Conservation (phyloP, 2,888 invertebrate species). For the Dysmachus trigonus region DNA sequence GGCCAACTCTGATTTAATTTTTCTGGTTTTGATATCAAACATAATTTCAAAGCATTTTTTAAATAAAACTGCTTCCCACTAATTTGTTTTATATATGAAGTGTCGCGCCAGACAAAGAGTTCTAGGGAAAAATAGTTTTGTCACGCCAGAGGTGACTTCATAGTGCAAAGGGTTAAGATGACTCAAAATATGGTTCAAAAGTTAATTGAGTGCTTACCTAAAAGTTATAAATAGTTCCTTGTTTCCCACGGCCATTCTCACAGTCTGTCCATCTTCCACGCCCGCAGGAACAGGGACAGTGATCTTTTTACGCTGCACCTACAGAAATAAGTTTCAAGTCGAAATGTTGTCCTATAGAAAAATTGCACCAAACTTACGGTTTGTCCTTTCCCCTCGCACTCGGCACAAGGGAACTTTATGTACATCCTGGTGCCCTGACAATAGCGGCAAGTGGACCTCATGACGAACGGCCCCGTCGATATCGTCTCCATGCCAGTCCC, state of each 20-base stretch:
- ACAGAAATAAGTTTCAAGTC: background rate
- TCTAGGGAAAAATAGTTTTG: no score
- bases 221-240: conserved; percentile 95
- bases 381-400: conserved; percentile 94
- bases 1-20: no score
- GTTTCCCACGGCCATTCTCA: conserved; percentile 90
- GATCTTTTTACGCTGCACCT: conserved; percentile 86
- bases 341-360: background rate
- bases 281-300: conserved; percentile 95
- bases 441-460: conserved; percentile 93
- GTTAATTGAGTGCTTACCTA: conserved; percentile 52
- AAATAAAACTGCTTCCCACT: no score
- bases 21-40: no score
- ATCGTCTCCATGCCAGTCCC: conserved; percentile 97
- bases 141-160: no score
- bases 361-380: conserved; percentile 67
- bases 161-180: no score
- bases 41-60: no score
- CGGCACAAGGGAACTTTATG: conserved; percentile 89
- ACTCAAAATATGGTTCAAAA: no score
- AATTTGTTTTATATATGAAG: no score
- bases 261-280: conserved; percentile 96
- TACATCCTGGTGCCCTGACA: conserved; percentile 87
- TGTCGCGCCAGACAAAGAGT: no score
- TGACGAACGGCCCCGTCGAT: conserved; percentile 92